These are phyloP conservation scores for Urocynchramus pylzowi DNA, from an alignment of 2,113 vertebrate species.

Conservation along the genomic window DNA sequence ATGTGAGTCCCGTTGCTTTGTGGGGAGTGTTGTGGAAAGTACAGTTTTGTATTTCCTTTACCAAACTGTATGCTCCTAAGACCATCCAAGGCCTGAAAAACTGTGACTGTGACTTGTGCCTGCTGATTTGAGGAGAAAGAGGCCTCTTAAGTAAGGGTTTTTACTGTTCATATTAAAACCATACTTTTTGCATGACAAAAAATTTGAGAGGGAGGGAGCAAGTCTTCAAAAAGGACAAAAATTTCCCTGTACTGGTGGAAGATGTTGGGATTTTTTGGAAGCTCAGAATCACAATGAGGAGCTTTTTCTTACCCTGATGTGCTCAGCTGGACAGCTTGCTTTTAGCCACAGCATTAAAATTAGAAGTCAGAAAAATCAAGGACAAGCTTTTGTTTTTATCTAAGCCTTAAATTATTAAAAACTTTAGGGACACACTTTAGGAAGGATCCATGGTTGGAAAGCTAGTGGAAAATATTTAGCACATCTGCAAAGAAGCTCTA, in stretches of 20 bases:
- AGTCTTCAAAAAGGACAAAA: neutral
- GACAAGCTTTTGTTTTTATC: slow-evolving; percentile 29
- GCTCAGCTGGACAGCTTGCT: neutral
- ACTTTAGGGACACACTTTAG: neutral
- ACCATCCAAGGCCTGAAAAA: neutral
- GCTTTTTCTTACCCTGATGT: neutral
- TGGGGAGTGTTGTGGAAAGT: neutral
- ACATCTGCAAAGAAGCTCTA: neutral
- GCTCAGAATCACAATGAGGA: neutral
- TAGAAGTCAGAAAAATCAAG: neutral
- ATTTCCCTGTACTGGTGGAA: neutral
- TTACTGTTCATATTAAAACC: neutral
- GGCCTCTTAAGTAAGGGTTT: neutral
- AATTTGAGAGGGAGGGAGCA: neutral
- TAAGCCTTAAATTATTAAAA: neutral
- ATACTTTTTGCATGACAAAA: neutral
- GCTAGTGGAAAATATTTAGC: neutral
- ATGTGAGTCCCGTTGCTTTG: neutral
- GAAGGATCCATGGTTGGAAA: neutral
- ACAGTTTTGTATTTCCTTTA: neutral
- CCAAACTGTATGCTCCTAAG: neutral
- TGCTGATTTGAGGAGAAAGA: neutral
- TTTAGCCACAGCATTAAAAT: slow-evolving; percentile 21
- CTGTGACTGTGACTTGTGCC: neutral
- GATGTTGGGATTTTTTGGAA: neutral